Evolutionary conservation across 2,888 invertebrate species (phyloP).

Genomic region (Agrotis segetum): DNA sequence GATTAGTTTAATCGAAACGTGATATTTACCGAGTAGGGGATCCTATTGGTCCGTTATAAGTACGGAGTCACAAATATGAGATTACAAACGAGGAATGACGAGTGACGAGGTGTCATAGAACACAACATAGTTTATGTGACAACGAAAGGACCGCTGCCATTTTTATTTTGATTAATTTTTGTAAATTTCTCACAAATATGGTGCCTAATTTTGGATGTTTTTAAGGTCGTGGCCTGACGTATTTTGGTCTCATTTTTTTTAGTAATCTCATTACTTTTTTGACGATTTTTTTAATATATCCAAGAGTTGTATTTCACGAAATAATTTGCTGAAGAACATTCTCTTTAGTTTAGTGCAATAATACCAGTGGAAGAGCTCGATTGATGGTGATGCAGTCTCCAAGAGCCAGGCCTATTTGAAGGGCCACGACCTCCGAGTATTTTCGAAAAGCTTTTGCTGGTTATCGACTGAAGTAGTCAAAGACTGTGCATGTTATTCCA

Average conservation of each 20-base stretch:
- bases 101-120: constrained; percentile 62
- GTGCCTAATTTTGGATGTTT: constrained; percentile 78
- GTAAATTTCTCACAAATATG: constrained; percentile 69
- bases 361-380: constrained; percentile 51
- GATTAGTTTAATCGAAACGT: constrained; percentile 65
- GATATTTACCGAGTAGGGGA: constrained; percentile 66
- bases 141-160: constrained; percentile 78
- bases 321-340: constrained; percentile 20
- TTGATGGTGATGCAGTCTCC: not conserved
- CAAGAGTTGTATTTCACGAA: constrained; percentile 21
- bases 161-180: constrained; percentile 67
- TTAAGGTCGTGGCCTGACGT: constrained; percentile 63
- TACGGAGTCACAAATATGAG: constrained; percentile 63
- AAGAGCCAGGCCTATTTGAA: constrained; percentile 14
- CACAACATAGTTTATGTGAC: constrained; percentile 65
- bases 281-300: constrained; percentile 16
- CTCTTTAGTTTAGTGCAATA: constrained; percentile 43
- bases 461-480: constrained; percentile 75
- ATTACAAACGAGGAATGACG: constrained; percentile 53
- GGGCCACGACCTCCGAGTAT: constrained; percentile 53
- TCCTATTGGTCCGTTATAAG: constrained; percentile 63
- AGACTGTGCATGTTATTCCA: constrained; percentile 79
- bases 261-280: constrained; percentile 36
- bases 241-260: constrained; percentile 32
- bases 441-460: constrained; percentile 68